phyloP scores from a whole-genome alignment of 2,888 invertebrate species.

The Bombyx huttoni region DNA sequence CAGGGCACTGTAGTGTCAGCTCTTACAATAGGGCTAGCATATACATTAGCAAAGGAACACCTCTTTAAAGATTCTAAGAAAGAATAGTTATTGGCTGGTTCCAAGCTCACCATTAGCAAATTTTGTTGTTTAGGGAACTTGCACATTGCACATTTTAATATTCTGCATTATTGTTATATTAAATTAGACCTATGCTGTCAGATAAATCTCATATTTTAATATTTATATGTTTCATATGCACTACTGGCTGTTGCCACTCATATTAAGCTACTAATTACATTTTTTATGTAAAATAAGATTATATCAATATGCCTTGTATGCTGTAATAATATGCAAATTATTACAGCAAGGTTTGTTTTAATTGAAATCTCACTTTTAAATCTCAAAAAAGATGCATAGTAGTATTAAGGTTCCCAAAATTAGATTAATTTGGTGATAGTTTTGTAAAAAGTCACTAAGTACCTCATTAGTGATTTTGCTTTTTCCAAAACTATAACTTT shows the following conservation, averaged over 20 bases:
- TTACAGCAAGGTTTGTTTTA: not conserved
- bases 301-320: too few species aligned
- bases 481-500: not conserved
- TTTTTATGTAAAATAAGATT: too few species aligned
- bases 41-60: constrained; percentile 75
- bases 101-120: constrained; percentile 3
- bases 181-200: not conserved
- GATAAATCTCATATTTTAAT: not conserved
- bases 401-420: not conserved
- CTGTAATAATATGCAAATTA: too few species aligned
- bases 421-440: constrained; percentile 3
- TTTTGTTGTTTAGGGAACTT: not conserved
- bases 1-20: constrained; percentile 87
- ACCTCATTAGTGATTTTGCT: not conserved
- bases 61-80: constrained; percentile 43
- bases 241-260: too few species aligned
- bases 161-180: not conserved
- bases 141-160: not conserved
- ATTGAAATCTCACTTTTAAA: not conserved
- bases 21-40: constrained; percentile 79
- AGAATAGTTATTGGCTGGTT: constrained; percentile 16
- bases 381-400: not conserved
- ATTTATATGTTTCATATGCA: too few species aligned
- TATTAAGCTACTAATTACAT: too few species aligned
- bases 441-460: not conserved